These are phyloP conservation scores for Cryptops parisi DNA, from an alignment of 2,888 invertebrate genomes.

Conservation along the genomic window DNA sequence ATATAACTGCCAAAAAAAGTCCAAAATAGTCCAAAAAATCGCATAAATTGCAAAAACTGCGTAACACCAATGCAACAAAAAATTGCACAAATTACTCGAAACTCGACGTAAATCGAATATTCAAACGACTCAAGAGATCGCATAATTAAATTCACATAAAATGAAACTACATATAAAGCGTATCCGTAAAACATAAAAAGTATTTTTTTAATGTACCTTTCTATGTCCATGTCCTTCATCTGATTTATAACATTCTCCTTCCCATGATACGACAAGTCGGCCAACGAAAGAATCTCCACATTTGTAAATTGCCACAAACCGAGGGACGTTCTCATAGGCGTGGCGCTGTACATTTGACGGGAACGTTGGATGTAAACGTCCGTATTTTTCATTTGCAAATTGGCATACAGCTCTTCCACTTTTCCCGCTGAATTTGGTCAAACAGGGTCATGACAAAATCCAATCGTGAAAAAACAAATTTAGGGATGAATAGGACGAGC, in stretches of 20 bases:
- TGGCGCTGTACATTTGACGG: slow-evolving; percentile 49
- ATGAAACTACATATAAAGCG: too few species aligned
- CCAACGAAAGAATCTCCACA: slow-evolving; percentile 56
- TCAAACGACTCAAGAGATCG: too few species aligned
- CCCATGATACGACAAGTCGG: slow-evolving; percentile 77
- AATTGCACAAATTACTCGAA: too few species aligned
- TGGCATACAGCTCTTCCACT: slow-evolving; percentile 68
- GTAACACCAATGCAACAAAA: too few species aligned
- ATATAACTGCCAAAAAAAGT: too few species aligned
- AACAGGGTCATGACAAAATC: too few species aligned
- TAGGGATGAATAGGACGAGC: too few species aligned
- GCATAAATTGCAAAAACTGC: too few species aligned
- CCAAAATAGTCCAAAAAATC: too few species aligned
- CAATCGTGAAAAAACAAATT: slow-evolving; percentile 32
- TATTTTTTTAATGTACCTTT: slow-evolving; percentile 43
- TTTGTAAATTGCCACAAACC: slow-evolving; percentile 74
- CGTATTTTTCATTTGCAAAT: slow-evolving; percentile 75
- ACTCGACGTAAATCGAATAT: too few species aligned
- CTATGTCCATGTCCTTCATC: slow-evolving; percentile 68
- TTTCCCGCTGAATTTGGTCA: slow-evolving; percentile 36
- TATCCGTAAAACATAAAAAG: too few species aligned
- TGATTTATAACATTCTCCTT: slow-evolving; percentile 53
- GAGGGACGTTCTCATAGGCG: slow-evolving; percentile 55
- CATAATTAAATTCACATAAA: too few species aligned
- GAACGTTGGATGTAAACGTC: slow-evolving; percentile 91